These are phyloP conservation scores for Sylvicola cinctus DNA, from an alignment of 2,888 invertebrate genomes.

Conservation along the genomic window DNA sequence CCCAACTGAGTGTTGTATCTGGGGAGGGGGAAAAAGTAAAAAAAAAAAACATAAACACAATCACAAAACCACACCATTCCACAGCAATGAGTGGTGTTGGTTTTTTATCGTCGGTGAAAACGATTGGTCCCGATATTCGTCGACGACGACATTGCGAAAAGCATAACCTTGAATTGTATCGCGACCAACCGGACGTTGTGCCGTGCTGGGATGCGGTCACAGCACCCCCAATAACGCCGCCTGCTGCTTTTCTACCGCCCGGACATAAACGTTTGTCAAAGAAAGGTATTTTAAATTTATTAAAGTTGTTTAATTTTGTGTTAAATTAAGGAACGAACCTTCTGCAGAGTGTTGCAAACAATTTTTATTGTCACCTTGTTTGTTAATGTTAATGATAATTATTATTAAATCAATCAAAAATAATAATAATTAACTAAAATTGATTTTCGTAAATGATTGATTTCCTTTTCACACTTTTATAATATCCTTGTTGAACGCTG, in stretches of 20 bases:
- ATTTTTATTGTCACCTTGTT: no score
- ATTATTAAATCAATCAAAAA: no score
- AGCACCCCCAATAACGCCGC: conserved; percentile 43
- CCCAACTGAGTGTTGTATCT: no score
- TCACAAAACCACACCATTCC: neutral
- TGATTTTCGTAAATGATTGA: no score
- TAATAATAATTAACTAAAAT: no score
- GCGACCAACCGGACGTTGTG: conserved; percentile 31
- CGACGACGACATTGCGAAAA: conserved; percentile 40
- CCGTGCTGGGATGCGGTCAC: conserved; percentile 32
- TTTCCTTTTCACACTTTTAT: no score
- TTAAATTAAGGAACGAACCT: no score
- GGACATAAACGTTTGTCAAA: conserved; percentile 29
- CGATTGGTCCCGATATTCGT: conserved; percentile 38
- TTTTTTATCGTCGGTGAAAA: conserved; percentile 37
- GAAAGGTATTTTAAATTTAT: conserved; percentile 7
- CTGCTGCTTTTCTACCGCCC: conserved; percentile 41
- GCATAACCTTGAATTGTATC: conserved; percentile 29
- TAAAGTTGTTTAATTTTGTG: conserved; percentile 4
- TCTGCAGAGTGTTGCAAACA: no score
- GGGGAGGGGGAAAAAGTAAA: no score
- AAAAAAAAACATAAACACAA: no score
- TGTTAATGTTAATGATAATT: no score
- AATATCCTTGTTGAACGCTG: no score
- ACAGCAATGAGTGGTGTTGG: conserved; percentile 36